Conservation (phyloP, 2,888 invertebrate genomes). For the Drosophila anomelani region DNA sequence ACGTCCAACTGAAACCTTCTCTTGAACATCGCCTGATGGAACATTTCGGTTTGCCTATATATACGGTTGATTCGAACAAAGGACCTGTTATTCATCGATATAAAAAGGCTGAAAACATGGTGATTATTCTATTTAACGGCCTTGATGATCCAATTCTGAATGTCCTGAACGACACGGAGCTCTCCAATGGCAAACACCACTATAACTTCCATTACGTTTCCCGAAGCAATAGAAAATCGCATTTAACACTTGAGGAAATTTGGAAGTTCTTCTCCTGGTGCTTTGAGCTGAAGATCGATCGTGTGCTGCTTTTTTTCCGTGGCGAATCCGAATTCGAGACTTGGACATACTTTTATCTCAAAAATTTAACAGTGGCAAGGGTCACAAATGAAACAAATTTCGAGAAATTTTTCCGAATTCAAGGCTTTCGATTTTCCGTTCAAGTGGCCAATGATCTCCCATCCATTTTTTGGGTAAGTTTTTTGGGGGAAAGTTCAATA, state of each 20-base stretch:
- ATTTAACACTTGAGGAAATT: neutral
- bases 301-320: neutral
- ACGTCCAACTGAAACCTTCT: neutral
- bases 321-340: neutral
- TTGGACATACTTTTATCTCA: neutral
- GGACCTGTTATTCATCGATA: neutral
- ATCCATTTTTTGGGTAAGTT: constrained; percentile 9
- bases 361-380: neutral
- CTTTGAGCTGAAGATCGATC: neutral
- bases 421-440: neutral
- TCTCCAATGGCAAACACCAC: neutral
- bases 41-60: neutral
- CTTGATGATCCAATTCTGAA: constrained; percentile 15
- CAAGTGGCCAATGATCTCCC: constrained; percentile 15
- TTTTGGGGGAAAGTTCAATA: neutral
- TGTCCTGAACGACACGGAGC: neutral
- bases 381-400: fast-evolving
- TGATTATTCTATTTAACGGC: constrained; percentile 14
- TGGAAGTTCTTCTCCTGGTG: constrained; percentile 12
- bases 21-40: constrained; percentile 21
- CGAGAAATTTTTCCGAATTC: fast-evolving
- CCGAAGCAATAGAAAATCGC: neutral
- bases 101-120: too few species aligned
- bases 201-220: neutral
- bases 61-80: neutral